phyloP scores from a whole-genome alignment of 2,797 vertebrate species.

The Arnoldichthys spilopterus region DNA sequence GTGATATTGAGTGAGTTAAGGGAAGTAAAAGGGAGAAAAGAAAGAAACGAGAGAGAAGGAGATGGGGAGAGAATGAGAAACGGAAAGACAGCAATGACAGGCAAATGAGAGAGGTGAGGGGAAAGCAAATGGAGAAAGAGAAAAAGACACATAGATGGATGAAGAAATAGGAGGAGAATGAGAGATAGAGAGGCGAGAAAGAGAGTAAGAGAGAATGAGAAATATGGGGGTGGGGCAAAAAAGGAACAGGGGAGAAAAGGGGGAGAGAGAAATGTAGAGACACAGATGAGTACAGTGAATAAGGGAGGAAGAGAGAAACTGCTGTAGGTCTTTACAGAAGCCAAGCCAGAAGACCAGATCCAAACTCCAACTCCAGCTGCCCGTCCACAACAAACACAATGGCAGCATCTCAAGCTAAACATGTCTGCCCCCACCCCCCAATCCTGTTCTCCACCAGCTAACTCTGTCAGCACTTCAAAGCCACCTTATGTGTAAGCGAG shows the following conservation, averaged over 20 bases:
- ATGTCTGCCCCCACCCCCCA: slow-evolving; percentile 56
- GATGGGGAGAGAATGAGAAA: not conserved
- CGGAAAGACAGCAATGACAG: not conserved
- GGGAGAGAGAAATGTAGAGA: not conserved
- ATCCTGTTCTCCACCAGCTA: not conserved
- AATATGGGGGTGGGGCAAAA: not conserved
- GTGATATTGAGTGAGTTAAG: too few relatives aligned
- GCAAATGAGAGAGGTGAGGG: not conserved
- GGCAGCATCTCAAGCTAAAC: slow-evolving; percentile 66
- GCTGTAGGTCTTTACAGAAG: slow-evolving; percentile 56
- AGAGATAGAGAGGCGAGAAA: not conserved
- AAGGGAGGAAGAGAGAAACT: slow-evolving; percentile 16
- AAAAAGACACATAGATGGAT: not conserved
- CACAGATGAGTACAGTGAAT: not conserved
- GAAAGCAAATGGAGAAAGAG: not conserved
- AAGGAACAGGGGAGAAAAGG: not conserved
- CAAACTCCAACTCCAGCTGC: slow-evolving; percentile 32
- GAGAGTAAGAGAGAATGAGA: not conserved
- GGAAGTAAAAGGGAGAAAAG: not conserved
- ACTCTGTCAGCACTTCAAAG: slow-evolving; percentile 44
- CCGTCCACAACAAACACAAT: slow-evolving; percentile 70
- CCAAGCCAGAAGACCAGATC: slow-evolving; percentile 48
- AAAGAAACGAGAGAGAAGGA: not conserved
- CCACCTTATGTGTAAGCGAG: slow-evolving; percentile 32
- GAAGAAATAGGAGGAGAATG: too few relatives aligned